These are phyloP conservation scores for Cyphomyrus discorhynchus DNA, from an alignment of 2,113 vertebrate genomes.

Conservation along the genomic window DNA sequence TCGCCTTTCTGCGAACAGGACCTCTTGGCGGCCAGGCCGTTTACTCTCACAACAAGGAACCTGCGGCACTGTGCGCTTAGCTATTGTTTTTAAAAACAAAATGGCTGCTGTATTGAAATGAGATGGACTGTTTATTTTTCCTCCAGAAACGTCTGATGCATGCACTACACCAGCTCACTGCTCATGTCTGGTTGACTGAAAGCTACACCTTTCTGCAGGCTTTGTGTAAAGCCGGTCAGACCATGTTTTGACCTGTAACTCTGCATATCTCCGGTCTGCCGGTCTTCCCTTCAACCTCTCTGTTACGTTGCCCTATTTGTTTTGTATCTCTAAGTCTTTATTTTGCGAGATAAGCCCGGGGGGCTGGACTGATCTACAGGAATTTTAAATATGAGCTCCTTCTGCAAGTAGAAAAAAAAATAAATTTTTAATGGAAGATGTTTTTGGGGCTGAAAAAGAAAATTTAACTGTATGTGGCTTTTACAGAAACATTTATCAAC, in stretches of 20 bases:
- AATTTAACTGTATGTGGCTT: constrained; percentile 28
- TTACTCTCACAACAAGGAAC: neutral
- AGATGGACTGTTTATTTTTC: neutral
- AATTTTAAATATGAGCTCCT: constrained; percentile 34
- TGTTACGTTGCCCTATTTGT: constrained; percentile 26
- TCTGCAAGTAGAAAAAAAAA: constrained; percentile 13
- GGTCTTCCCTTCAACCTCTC: constrained; percentile 21
- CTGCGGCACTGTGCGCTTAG: neutral
- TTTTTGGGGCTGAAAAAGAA: constrained; percentile 23
- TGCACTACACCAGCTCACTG: neutral
- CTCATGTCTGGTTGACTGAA: neutral
- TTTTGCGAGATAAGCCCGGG: constrained; percentile 20
- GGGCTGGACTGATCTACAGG: constrained; percentile 36
- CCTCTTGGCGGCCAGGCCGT: neutral
- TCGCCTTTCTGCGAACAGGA: neutral
- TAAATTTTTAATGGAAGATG: constrained; percentile 12
- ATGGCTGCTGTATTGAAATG: neutral
- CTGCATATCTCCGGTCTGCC: constrained; percentile 32
- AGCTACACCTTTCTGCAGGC: constrained; percentile 5
- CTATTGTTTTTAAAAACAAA: neutral
- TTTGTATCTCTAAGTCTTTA: constrained; percentile 9
- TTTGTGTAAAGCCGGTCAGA: constrained; percentile 44
- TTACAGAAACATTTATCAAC: constrained; percentile 45
- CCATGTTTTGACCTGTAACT: constrained; percentile 51
- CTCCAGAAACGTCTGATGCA: neutral